Evolutionary conservation across 2,113 vertebrate genomes (phyloP).

Genomic region (Crotalus viridis): DNA sequence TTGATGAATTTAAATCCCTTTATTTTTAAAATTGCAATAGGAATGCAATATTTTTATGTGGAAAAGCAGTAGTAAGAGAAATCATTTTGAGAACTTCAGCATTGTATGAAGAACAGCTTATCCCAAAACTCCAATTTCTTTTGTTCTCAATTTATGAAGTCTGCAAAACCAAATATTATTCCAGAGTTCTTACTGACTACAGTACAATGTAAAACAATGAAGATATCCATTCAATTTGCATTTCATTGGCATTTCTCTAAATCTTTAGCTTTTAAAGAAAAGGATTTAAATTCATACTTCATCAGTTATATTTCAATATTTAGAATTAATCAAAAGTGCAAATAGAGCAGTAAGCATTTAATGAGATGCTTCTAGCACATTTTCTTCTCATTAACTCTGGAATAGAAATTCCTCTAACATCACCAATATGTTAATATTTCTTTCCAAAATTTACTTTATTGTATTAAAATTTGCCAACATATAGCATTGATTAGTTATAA

Average conservation of each 20-base stretch:
- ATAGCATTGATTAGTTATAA: slow-evolving; percentile 6
- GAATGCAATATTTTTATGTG: not conserved
- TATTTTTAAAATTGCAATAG: slow-evolving; percentile 26
- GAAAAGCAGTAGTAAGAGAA: not conserved
- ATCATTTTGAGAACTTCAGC: not conserved
- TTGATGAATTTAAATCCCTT: slow-evolving; percentile 56
- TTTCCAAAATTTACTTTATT: slow-evolving; percentile 58
- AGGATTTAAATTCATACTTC: slow-evolving; percentile 66
- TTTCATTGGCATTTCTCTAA: slow-evolving; percentile 62
- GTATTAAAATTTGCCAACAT: slow-evolving; percentile 25
- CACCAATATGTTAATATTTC: slow-evolving; percentile 39
- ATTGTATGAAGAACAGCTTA: not conserved
- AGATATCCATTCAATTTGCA: slow-evolving; percentile 55
- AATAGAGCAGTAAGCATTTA: slow-evolving; percentile 66
- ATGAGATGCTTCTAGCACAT: slow-evolving; percentile 67
- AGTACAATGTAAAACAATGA: slow-evolving; percentile 52
- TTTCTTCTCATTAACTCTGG: slow-evolving; percentile 65
- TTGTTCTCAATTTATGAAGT: not conserved
- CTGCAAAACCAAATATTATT: slow-evolving; percentile 21
- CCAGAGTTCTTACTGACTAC: slow-evolving; percentile 41
- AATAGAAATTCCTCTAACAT: slow-evolving; percentile 53
- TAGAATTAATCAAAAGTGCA: slow-evolving; percentile 71
- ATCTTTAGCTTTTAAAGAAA: slow-evolving; percentile 66
- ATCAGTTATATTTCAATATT: slow-evolving; percentile 64
- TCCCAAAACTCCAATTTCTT: not conserved